Conservation (phyloP, 2,113 vertebrate species). For the Caloenas nicobarica region DNA sequence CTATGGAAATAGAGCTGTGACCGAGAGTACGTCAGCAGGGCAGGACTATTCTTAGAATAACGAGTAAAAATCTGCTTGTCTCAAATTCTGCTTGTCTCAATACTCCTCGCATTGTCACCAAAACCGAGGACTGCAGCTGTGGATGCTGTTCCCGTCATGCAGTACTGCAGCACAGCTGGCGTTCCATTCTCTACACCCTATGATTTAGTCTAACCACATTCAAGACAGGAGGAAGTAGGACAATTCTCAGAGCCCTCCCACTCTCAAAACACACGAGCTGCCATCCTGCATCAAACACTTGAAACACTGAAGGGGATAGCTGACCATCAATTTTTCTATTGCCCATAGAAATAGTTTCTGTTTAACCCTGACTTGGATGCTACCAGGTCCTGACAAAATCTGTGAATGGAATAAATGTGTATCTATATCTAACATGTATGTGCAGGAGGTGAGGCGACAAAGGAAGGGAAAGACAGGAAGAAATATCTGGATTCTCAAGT, state of each 20-base stretch:
- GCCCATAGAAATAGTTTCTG: background rate
- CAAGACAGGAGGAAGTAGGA: constrained; percentile 67
- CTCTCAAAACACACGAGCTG: background rate
- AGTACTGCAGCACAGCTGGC: constrained; percentile 66
- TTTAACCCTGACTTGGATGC: background rate
- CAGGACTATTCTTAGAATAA: constrained; percentile 63
- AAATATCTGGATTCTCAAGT: background rate
- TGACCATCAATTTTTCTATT: background rate
- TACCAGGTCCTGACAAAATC: background rate
- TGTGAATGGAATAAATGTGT: background rate
- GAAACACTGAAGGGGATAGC: background rate
- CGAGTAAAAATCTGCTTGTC: constrained; percentile 59
- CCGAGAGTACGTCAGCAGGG: constrained; percentile 43
- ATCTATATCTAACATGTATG: background rate
- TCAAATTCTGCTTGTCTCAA: constrained; percentile 57
- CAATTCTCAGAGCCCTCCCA: constrained; percentile 57
- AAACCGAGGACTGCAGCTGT: constrained; percentile 58
- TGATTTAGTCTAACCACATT: constrained; percentile 76
- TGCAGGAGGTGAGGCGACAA: background rate
- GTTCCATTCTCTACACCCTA: constrained; percentile 45
- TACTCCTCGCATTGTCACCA: constrained; percentile 66
- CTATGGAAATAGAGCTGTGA: background rate
- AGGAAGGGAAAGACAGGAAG: background rate
- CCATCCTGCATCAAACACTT: background rate
- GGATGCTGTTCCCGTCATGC: background rate